Conservation (phyloP, 1,140 invertebrate species). For the Tetranychus cinnabarinus region DNA sequence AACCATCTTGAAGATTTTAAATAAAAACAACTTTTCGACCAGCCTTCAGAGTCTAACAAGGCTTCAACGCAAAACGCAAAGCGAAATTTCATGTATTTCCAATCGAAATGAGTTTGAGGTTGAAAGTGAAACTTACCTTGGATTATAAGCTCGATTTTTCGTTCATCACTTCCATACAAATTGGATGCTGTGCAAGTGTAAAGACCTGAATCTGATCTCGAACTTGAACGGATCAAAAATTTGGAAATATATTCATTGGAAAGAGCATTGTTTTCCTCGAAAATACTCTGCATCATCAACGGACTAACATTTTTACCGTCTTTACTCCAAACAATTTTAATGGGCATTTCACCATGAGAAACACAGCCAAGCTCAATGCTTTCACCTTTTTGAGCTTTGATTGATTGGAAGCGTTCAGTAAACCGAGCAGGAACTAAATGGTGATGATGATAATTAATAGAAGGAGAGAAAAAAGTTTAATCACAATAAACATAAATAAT, state of each 20-base stretch:
- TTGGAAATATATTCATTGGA: constrained; percentile 6
- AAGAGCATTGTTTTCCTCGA: background rate
- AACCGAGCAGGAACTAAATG: background rate
- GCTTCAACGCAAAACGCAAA: too few relatives aligned
- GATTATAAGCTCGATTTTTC: background rate
- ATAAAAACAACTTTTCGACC: too few relatives aligned
- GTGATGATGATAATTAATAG: background rate
- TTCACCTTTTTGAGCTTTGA: constrained; percentile 13
- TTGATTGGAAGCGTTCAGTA: background rate
- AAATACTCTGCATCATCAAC: background rate
- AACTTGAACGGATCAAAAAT: constrained; percentile 17
- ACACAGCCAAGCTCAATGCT: constrained; percentile 22
- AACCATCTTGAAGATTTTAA: too few relatives aligned
- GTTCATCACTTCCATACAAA: constrained; percentile 15
- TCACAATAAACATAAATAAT: too few relatives aligned
- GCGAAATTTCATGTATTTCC: too few relatives aligned
- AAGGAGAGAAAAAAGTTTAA: background rate
- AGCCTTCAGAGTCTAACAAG: too few relatives aligned
- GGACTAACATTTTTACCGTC: constrained; percentile 32
- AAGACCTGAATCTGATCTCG: constrained; percentile 21
- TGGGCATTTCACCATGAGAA: constrained; percentile 32
- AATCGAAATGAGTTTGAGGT: too few relatives aligned
- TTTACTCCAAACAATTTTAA: constrained; percentile 50
- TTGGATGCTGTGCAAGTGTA: constrained; percentile 23
- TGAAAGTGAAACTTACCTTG: background rate